Percentiles rank a stretch among this genome's conserved stretches.
phyloP scores from a whole-genome alignment of 2,113 vertebrate species.

The Gymnorhina tibicen region DNA sequence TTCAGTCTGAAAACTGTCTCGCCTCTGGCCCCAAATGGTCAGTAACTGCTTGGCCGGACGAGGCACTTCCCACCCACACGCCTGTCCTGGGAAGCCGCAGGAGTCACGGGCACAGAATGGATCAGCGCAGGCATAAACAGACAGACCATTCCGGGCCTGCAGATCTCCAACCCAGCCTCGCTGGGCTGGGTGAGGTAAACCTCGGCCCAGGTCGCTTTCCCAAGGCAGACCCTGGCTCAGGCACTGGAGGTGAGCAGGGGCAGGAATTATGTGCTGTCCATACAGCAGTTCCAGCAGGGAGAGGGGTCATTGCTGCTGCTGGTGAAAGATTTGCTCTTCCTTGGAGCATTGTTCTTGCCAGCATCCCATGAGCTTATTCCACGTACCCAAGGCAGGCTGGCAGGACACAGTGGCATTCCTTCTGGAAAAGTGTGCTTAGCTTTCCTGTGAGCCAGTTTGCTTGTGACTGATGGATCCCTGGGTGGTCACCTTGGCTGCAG shows the following conservation, averaged over 20 bases:
- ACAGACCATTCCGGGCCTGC: neutral
- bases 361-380: neutral
- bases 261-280: neutral
- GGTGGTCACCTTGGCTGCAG: neutral
- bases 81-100: neutral
- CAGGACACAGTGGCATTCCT: neutral
- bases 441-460: neutral
- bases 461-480: neutral
- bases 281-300: accelerated
- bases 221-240: neutral
- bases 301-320: neutral
- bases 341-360: neutral
- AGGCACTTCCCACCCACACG: accelerated
- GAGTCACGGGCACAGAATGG: neutral
- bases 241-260: neutral
- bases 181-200: neutral
- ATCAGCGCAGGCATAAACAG: neutral
- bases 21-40: neutral
- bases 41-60: neutral
- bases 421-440: neutral
- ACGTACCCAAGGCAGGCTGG: neutral
- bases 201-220: neutral
- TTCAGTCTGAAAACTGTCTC: neutral
- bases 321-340: neutral
- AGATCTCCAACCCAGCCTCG: neutral